Evolutionary conservation across 2,797 vertebrate genomes (phyloP).

Genomic region (Macroramphosus scolopax): DNA sequence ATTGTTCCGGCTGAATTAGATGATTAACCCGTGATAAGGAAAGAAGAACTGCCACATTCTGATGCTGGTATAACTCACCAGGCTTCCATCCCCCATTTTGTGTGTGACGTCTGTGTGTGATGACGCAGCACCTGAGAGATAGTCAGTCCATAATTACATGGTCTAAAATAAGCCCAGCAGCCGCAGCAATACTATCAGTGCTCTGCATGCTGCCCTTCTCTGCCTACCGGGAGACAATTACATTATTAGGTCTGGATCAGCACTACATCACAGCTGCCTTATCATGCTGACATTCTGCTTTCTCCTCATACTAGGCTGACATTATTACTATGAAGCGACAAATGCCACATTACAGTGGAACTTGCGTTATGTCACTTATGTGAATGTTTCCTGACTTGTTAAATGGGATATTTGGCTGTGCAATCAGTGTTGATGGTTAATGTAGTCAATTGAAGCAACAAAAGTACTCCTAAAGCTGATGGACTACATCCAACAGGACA

Average conservation of each 20-base stretch:
- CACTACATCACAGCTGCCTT: conserved; percentile 46
- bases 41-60: conserved; percentile 5
- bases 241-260: conserved; percentile 47
- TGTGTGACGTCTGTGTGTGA: conserved; percentile 62
- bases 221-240: conserved; percentile 46
- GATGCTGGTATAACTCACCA: conserved; percentile 9
- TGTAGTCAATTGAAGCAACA: no score
- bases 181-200: conserved; percentile 54
- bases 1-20: background rate
- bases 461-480: no score
- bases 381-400: no score
- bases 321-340: conserved; percentile 30
- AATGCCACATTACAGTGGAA: conserved; percentile 33
- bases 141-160: conserved; percentile 62
- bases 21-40: background rate
- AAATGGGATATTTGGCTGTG: no score
- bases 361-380: conserved; percentile 17
- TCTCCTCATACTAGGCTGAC: conserved; percentile 31
- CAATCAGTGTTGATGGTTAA: no score
- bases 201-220: conserved; percentile 49
- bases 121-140: conserved; percentile 68
- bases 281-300: conserved; percentile 43
- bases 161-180: conserved; percentile 71
- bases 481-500: no score
- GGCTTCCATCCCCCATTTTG: conserved; percentile 37